Evolutionary conservation across 2,113 vertebrate species (phyloP).

Genomic region (Percina caprodes): DNA sequence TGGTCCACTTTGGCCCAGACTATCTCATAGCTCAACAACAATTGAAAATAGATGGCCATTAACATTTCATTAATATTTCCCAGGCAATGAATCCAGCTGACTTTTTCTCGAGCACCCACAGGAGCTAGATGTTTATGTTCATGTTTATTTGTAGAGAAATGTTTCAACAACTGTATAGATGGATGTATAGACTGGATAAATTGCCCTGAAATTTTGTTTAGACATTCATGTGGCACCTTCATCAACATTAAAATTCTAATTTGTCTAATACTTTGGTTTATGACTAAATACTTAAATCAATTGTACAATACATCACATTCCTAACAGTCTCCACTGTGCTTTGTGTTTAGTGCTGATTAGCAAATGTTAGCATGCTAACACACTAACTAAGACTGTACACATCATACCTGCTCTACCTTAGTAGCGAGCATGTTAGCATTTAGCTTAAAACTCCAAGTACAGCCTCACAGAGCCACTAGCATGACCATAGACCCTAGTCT

Average conservation of each 20-base stretch:
- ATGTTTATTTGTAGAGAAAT: not conserved
- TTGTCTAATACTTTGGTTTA: not conserved
- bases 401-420: too few species aligned
- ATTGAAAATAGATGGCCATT: not conserved
- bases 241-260: not conserved
- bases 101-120: not conserved
- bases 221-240: not conserved
- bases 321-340: too few species aligned
- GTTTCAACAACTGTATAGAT: not conserved
- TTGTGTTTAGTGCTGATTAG: too few species aligned
- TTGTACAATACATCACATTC: too few species aligned
- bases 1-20: too few species aligned
- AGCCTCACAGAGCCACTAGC: too few species aligned
- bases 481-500: too few species aligned
- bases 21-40: not conserved
- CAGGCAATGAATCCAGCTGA: not conserved
- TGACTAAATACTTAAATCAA: too few species aligned
- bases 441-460: too few species aligned
- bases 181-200: not conserved
- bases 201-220: not conserved
- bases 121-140: not conserved
- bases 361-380: not conserved
- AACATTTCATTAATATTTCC: too few species aligned
- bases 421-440: too few species aligned
- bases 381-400: not conserved